phyloP scores from a whole-genome alignment of 2,797 vertebrate species.

The Cygnus olor region DNA sequence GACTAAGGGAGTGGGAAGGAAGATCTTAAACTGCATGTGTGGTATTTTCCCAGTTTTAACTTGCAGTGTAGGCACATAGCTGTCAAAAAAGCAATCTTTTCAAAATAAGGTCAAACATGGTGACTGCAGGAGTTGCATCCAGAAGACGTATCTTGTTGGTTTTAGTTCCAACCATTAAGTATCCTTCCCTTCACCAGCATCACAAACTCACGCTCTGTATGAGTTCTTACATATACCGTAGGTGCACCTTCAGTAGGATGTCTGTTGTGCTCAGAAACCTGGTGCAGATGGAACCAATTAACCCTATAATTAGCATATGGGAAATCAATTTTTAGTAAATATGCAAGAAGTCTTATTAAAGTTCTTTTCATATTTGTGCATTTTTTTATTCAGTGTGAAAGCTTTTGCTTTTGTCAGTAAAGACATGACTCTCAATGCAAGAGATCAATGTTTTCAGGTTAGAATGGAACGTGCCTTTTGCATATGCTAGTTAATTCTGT shows the following conservation, averaged over 20 bases:
- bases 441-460: background rate
- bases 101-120: background rate
- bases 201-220: background rate
- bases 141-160: background rate
- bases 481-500: background rate
- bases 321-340: background rate
- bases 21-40: background rate
- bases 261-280: background rate
- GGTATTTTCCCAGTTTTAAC: background rate
- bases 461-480: background rate
- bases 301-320: background rate
- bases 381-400: background rate
- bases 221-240: background rate
- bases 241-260: background rate
- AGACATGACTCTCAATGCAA: background rate
- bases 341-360: background rate
- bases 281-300: background rate
- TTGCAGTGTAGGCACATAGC: background rate
- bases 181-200: background rate
- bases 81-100: background rate
- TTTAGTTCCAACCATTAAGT: background rate
- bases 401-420: background rate
- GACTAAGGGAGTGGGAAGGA: background rate
- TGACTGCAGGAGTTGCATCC: background rate
- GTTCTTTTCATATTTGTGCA: background rate